Evolutionary conservation across 2,113 vertebrate species (phyloP).

Genomic region (Spea multiplicata): DNA sequence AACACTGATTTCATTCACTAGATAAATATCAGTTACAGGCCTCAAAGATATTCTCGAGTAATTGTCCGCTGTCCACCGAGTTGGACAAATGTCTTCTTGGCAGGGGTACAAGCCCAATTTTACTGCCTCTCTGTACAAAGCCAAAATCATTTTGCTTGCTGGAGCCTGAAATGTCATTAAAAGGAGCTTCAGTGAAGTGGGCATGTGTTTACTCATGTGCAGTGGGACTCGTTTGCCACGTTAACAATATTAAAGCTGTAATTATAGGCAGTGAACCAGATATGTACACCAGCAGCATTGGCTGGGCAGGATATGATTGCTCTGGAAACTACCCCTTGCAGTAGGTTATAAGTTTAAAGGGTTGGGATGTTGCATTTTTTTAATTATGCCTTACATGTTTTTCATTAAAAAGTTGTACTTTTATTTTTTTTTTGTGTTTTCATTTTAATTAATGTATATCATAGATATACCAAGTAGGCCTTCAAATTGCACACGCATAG

Average conservation of each 20-base stretch:
- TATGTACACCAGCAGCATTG: constrained; percentile 58
- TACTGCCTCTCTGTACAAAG: constrained; percentile 52
- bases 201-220: constrained; percentile 58
- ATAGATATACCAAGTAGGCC: not conserved
- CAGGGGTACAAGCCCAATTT: constrained; percentile 61
- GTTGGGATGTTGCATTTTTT: constrained; percentile 56
- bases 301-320: constrained; percentile 58
- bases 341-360: constrained; percentile 66
- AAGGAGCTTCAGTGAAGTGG: constrained; percentile 58
- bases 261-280: constrained; percentile 69
- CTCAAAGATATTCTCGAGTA: constrained; percentile 63
- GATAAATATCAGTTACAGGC: constrained; percentile 71
- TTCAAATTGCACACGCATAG: not conserved
- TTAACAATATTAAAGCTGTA: constrained; percentile 66
- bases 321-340: constrained; percentile 59
- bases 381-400: constrained; percentile 38
- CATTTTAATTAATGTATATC: not conserved
- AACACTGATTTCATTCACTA: constrained; percentile 72
- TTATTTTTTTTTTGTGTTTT: not conserved
- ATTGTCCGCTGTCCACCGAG: constrained; percentile 65
- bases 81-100: constrained; percentile 67
- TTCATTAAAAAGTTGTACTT: not conserved
- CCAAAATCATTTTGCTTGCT: constrained; percentile 66
- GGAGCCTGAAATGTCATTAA: constrained; percentile 68
- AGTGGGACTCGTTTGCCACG: constrained; percentile 61